Evolutionary conservation across 2,113 vertebrate species (phyloP).

Genomic region (Thymallus thymallus): DNA sequence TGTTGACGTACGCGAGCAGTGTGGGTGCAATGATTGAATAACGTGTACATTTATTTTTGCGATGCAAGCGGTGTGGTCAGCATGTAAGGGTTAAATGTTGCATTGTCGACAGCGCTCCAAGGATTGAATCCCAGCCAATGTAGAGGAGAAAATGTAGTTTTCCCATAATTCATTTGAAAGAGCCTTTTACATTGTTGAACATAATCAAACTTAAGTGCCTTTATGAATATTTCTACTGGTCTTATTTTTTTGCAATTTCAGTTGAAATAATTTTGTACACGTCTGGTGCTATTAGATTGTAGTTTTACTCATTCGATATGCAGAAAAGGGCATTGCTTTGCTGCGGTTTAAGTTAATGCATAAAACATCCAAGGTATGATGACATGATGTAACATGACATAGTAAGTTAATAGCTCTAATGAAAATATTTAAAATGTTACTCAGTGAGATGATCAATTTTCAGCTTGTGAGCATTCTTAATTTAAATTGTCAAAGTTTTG

Average conservation of each 20-base stretch:
- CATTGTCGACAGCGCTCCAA: neutral
- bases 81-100: too few species aligned
- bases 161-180: conserved; percentile 29
- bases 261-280: conserved; percentile 46
- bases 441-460: neutral
- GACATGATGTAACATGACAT: conserved; percentile 1
- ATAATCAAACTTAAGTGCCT: conserved; percentile 69
- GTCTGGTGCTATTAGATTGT: conserved; percentile 70
- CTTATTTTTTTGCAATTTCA: conserved; percentile 36
- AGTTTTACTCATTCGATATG: conserved; percentile 31
- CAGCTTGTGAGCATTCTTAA: conserved; percentile 6
- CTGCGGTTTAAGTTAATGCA: conserved; percentile 43
- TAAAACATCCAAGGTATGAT: conserved; percentile 37
- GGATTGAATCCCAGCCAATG: too few species aligned
- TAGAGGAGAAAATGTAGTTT: neutral
- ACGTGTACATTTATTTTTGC: too few species aligned
- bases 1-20: too few species aligned
- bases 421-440: conserved; percentile 10
- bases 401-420: conserved; percentile 5
- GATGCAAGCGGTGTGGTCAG: too few species aligned
- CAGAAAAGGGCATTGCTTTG: conserved; percentile 35
- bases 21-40: too few species aligned
- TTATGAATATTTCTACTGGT: conserved; percentile 55
- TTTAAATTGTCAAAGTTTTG: conserved; percentile 3
- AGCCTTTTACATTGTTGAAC: conserved; percentile 44